Evolutionary conservation across 2,113 vertebrate species (phyloP), one percentile per base, ranked within the genome.

Genomic region (Eptesicus fuscus): DNA sequence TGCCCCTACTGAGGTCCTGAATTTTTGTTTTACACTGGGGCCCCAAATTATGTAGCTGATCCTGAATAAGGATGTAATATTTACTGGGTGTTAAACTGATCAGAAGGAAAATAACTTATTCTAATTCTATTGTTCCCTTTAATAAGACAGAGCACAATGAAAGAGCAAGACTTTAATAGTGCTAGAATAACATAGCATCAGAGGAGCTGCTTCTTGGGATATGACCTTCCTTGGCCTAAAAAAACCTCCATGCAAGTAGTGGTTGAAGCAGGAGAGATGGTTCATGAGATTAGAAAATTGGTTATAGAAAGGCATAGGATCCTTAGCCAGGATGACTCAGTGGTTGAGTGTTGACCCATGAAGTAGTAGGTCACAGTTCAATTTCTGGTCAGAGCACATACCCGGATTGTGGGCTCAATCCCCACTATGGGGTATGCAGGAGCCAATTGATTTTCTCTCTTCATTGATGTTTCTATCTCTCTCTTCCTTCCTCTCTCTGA

Each of bases 1-100:
- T 32, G 10, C 0, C 14, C 30, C 0, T 4, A 30, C 5, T 30
- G 17, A 28, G 4, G 2, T 23, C 16, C 47, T 63, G 17, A 4
- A 51, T 71, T 84, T 83, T 83, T 7, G 88, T 37, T 67, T 78
- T n/a, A 2, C 6, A 42, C 22, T 37, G 47, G 7, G 0, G 12
- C 25, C 11, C 16, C n/a, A 76, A 61, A 37, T 87, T 59, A 51
- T 12, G 13, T 56, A 42, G 47, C 17, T 59, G 32, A 61, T 40
- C 16, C 35, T 47, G 51, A 37, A 77, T 32, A 56, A 22, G 4
- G 59, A 47, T 12, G 25, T 65, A 47, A 32, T 32, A 49, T 3
- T 20, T 20, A 23, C 6, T 79, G 32, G 30, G 13, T 53, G 28
- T 61, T 35, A 61, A 44, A 40, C 9, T 73, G 70, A 90, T 42